Conservation (phyloP, 2,888 invertebrate species). For the Callosobruchus maculatus region DNA sequence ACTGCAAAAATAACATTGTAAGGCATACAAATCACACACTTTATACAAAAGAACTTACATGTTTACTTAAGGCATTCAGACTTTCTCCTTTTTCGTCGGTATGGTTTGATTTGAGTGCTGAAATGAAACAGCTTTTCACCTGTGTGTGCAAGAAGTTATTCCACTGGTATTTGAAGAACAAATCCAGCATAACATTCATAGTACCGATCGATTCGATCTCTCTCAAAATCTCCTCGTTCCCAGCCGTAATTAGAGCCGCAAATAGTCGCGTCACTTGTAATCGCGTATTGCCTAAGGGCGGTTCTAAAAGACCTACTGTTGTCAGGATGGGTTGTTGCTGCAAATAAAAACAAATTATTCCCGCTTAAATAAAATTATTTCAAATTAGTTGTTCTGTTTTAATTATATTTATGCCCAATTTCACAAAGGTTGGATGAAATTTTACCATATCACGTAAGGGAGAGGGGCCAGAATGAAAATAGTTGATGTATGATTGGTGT, state of each 20-base stretch:
- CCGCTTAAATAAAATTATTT: no score
- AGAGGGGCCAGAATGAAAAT: no score
- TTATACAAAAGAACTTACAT: constrained; percentile 46
- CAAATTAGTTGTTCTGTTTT: no score
- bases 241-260: constrained; percentile 70
- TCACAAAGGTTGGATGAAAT: no score
- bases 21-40: neutral
- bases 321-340: constrained; percentile 65
- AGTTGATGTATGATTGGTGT: no score
- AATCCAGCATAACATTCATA: constrained; percentile 67
- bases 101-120: constrained; percentile 57
- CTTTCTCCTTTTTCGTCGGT: constrained; percentile 42
- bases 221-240: constrained; percentile 67
- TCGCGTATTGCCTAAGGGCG: constrained; percentile 76
- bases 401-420: no score
- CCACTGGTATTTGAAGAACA: constrained; percentile 87
- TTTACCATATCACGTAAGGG: no score
- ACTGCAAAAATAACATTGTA: constrained; percentile 34
- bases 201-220: constrained; percentile 58
- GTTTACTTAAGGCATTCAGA: constrained; percentile 53
- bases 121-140: constrained; percentile 73
- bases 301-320: constrained; percentile 66
- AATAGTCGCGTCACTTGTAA: constrained; percentile 78
- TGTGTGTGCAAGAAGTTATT: constrained; percentile 95
- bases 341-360: constrained; percentile 17